Percentiles rank a stretch among this genome's conserved stretches.
These are phyloP conservation scores for Carlito syrichta DNA, from an alignment of 2,113 vertebrate genomes.

Conservation along the genomic window DNA sequence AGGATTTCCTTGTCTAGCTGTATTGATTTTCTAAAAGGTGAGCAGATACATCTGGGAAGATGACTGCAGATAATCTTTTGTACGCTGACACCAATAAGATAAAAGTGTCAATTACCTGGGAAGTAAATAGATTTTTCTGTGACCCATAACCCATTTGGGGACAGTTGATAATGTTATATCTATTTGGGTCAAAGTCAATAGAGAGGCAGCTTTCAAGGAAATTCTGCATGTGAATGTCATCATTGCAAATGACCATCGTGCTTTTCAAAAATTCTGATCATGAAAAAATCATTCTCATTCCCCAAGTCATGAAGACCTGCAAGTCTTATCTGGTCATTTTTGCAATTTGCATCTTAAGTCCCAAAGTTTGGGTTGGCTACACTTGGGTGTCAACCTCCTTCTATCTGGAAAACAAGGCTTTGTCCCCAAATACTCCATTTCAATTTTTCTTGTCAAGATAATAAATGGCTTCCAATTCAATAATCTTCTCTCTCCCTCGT, in stretches of 20 bases:
- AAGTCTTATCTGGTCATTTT: not conserved
- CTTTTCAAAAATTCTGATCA: not conserved
- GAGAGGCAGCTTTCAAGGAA: not conserved
- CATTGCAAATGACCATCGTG: not conserved
- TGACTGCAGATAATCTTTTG: not conserved
- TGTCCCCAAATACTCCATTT: not conserved
- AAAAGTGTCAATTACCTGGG: not conserved
- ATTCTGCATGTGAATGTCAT: not conserved
- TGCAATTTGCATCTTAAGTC: not conserved
- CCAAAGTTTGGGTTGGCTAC: not conserved
- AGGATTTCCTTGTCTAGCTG: slow-evolving; percentile 13
- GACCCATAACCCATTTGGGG: not conserved
- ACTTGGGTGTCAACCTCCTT: not conserved
- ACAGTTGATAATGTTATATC: not conserved
- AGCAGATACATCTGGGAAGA: not conserved
- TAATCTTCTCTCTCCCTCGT: not conserved
- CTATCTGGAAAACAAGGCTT: not conserved
- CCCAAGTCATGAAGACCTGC: not conserved
- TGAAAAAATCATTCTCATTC: not conserved
- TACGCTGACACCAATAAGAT: not conserved
- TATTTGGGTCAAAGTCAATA: not conserved
- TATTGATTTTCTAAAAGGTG: slow-evolving; percentile 51
- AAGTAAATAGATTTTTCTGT: not conserved
- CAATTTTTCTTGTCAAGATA: not conserved
- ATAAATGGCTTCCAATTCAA: not conserved